Evolutionary conservation across 1,140 invertebrate species (phyloP), one percentile per base, ranked within the genome.

Genomic region (Pogonus chalceus): DNA sequence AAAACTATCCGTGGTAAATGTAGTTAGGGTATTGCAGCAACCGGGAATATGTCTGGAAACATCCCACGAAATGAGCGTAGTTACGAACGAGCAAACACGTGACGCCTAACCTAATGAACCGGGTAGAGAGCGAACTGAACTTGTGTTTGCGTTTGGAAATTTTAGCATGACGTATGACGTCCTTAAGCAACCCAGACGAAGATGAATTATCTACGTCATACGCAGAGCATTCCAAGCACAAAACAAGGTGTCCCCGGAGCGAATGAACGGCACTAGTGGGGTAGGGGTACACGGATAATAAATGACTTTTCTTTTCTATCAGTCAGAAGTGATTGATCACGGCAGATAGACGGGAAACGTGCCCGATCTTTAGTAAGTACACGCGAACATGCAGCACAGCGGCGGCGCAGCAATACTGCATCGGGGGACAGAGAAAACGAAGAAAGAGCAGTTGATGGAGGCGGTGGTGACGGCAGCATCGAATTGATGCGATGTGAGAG

Each of bases 281-380:
- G n/a, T n/a, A 4, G 37, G 9, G 9, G 18, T 9, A 9, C 9
- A 4, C 9, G 54, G 57, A 62, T 68, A 66, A 68, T 68, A 68
- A 68, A 68, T 66, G 65, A 63, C 59, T 56, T 43, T 65, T 61
- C 60, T 66, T 65, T 65, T 58, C 51, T 56, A 62, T 49, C 64
- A 66, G 63, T 64, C 65, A 64, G 56, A 62, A 66, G 65, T 66
- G 66, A 68, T 65, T 68, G 64, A 68, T 68, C 61, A 62, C 59
- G 55, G 60, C 51, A 60, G 62, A 64, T 66, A 62, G 59, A 64
- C 62, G 65, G 60, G 60, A 62, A 49, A 68, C 58, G 63, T 60
- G 58, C 63, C 63, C 64, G 63, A 68, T 66, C 62, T 62, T 55
- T 52, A 56, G 58, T 43, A 12, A 43, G 37, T 18, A 43, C 37